Percentiles rank a stretch among this genome's conserved stretches.
Evolutionary conservation across 2,113 vertebrate species (phyloP).

Genomic region (Gambusia holbrooki): DNA sequence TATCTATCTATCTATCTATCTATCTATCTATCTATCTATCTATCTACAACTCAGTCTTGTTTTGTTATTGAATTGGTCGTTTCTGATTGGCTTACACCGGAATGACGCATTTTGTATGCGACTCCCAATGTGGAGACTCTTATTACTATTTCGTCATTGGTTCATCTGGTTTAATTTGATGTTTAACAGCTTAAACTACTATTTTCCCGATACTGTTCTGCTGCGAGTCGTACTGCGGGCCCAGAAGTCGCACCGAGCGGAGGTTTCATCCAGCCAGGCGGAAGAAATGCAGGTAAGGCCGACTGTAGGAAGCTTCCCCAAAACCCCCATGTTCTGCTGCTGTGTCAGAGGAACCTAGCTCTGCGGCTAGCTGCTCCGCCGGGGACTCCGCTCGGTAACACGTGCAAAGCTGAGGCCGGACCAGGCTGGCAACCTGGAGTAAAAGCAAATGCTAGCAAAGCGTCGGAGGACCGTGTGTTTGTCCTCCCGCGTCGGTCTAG

Average conservation of each 20-base stretch:
- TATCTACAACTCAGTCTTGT: too few species aligned
- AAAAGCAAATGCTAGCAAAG: neutral
- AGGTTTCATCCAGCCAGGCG: neutral
- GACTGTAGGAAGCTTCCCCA: neutral
- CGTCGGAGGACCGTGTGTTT: neutral
- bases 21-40: too few species aligned
- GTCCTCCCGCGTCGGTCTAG: neutral
- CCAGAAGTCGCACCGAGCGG: neutral
- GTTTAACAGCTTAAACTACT: neutral
- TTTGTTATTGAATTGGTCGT: neutral
- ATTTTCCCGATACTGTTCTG: fast-evolving
- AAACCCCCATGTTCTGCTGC: slow-evolving; percentile 6
- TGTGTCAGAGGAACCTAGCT: slow-evolving; percentile 11
- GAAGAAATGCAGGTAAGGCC: slow-evolving; percentile 23
- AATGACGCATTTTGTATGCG: slow-evolving; percentile 37
- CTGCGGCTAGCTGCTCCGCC: neutral
- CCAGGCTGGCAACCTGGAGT: neutral
- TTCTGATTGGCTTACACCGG: slow-evolving; percentile 27
- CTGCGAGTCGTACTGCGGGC: neutral
- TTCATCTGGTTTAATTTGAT: neutral
- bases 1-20: too few species aligned
- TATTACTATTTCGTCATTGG: neutral
- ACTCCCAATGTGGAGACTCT: slow-evolving; percentile 13
- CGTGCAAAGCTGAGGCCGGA: slow-evolving; percentile 8
- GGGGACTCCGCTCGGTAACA: slow-evolving; percentile 5